These are phyloP conservation scores for Acanthosoma haemorrhoidale DNA, from an alignment of 2,888 invertebrate species.

Conservation along the genomic window DNA sequence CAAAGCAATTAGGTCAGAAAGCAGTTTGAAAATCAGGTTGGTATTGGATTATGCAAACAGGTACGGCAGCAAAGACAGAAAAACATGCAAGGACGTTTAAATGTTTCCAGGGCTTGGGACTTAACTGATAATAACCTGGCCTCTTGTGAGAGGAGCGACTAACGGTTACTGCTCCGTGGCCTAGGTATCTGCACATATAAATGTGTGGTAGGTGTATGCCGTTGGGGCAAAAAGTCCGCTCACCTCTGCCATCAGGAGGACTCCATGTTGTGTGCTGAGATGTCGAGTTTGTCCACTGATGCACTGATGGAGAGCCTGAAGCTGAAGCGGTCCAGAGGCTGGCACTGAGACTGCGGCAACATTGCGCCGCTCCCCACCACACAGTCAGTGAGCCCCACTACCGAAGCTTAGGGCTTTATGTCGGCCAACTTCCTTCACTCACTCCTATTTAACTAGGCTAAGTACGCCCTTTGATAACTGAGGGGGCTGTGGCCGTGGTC, in stretches of 20 bases:
- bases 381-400: neutral
- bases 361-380: neutral
- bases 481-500: no score
- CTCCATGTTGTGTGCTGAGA: neutral
- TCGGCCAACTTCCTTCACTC: neutral
- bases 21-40: no score
- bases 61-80: neutral
- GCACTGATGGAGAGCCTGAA: no score
- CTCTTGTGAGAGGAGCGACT: no score
- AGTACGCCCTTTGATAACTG: no score
- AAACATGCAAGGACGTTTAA: neutral
- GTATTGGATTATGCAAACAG: neutral
- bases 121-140: neutral
- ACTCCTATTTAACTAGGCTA: no score
- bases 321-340: neutral
- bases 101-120: neutral
- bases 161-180: neutral
- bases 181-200: neutral
- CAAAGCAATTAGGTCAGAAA: conserved; percentile 1
- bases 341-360: conserved; percentile 7
- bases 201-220: neutral
- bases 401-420: neutral
- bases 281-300: no score
- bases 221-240: fast-evolving
- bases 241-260: neutral